Evolutionary conservation across 2,113 vertebrate species (phyloP).

Genomic region (Onychostruthus taczanowskii): DNA sequence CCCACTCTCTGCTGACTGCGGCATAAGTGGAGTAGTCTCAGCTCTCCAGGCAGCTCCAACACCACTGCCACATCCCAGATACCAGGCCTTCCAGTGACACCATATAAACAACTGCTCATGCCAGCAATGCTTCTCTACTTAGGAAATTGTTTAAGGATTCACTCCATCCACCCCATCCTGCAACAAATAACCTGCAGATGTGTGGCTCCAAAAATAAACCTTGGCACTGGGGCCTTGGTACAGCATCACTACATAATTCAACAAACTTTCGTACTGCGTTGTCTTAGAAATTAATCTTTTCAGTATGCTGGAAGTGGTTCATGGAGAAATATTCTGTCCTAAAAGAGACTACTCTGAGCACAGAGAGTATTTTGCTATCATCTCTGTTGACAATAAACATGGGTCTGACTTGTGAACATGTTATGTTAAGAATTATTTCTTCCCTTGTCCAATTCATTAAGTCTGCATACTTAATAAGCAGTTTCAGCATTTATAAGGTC

Average conservation of each 20-base stretch:
- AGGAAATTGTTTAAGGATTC: background rate
- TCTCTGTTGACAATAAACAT: background rate
- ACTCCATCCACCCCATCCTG: background rate
- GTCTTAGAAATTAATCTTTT: conserved; percentile 26
- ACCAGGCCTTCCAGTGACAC: background rate
- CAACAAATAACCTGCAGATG: conserved; percentile 53
- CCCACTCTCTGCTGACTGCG: background rate
- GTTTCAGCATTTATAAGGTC: conserved; percentile 8
- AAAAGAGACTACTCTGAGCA: background rate
- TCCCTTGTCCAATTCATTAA: conserved; percentile 63
- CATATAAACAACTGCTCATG: background rate
- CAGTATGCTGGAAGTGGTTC: background rate
- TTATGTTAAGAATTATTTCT: conserved; percentile 34
- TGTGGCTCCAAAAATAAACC: conserved; percentile 34
- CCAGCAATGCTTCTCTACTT: background rate
- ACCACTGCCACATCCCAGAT: background rate
- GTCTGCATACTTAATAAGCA: conserved; percentile 38
- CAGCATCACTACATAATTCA: conserved; percentile 24
- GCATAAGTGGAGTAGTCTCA: background rate
- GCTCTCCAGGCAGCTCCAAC: background rate
- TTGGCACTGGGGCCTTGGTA: background rate
- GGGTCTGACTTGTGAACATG: conserved; percentile 35
- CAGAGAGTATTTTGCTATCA: background rate
- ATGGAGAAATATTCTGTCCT: background rate
- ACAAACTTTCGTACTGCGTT: background rate